Percentiles rank a stretch among this genome's conserved stretches.
Evolutionary conservation across 2,888 invertebrate species (phyloP).

Genomic region (Idaea straminata): DNA sequence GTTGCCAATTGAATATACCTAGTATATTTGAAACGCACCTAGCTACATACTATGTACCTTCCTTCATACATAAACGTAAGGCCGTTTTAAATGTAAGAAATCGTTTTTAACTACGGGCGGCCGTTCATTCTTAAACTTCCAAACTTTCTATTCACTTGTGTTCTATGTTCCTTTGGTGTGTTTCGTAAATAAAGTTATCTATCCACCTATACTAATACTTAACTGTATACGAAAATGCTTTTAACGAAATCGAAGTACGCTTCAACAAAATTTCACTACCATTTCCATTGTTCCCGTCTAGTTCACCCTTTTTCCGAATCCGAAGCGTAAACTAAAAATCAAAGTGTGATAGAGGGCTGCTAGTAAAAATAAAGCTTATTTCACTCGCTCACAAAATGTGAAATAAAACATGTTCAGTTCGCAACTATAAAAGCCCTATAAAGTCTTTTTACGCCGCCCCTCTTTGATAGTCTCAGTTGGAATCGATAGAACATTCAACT

Average conservation of each 20-base stretch:
- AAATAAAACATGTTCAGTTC: constrained; percentile 6
- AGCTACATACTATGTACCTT: too few relatives aligned
- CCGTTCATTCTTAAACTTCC: too few relatives aligned
- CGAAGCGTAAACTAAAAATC: not conserved
- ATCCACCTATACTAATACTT: not conserved
- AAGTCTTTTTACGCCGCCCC: constrained; percentile 21
- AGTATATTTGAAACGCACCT: constrained; percentile 1
- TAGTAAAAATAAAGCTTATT: constrained; percentile 4
- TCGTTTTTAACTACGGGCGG: too few relatives aligned
- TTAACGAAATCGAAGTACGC: not conserved
- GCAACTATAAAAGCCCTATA: constrained; percentile 19
- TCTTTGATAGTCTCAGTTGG: constrained; percentile 20
- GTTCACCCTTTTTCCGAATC: not conserved
- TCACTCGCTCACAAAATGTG: constrained; percentile 5
- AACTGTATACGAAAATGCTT: not conserved
- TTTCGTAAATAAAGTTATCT: too few relatives aligned
- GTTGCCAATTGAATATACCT: not conserved
- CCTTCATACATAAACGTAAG: too few relatives aligned
- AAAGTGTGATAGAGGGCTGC: not conserved
- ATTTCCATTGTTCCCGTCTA: not conserved
- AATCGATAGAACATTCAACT: constrained; percentile 44
- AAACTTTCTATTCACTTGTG: too few relatives aligned
- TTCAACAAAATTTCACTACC: not conserved
- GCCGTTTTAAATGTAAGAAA: too few relatives aligned
- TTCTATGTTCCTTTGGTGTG: too few relatives aligned